Evolutionary conservation across 2,797 vertebrate genomes (phyloP).

Genomic region (Falco novaeseelandiae): DNA sequence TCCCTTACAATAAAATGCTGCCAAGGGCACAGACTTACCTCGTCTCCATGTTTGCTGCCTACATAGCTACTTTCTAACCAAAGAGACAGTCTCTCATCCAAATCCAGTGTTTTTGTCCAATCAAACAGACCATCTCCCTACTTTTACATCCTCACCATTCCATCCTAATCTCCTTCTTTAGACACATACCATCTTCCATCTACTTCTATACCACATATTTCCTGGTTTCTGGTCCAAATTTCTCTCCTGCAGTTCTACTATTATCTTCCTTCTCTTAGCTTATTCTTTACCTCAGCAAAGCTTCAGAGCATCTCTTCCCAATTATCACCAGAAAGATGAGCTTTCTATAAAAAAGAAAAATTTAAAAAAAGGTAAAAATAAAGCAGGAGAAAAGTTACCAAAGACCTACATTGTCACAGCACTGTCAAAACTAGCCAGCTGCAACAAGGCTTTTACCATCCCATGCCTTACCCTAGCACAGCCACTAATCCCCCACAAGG

Average conservation of each 20-base stretch:
- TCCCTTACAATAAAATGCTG: neutral
- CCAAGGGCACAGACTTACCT: neutral
- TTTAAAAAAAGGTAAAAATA: neutral
- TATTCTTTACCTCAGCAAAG: neutral
- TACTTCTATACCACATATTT: neutral
- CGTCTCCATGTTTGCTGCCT: neutral
- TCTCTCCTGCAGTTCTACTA: neutral
- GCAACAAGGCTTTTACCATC: no score
- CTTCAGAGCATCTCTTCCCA: neutral
- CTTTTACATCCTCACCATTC: neutral
- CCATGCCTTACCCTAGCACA: no score
- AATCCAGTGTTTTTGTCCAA: neutral
- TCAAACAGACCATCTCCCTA: neutral
- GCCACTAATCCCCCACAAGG: no score
- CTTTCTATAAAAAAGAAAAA: neutral
- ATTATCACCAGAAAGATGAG: fast-evolving
- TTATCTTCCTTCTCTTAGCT: neutral
- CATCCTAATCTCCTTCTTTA: neutral
- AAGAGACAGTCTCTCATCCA: neutral
- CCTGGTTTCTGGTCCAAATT: neutral
- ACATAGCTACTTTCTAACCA: neutral
- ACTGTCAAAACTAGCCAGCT: no score
- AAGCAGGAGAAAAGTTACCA: neutral
- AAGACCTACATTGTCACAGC: neutral
- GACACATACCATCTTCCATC: neutral